Evolutionary conservation across 2,888 invertebrate species (phyloP), one percentile per base, ranked within the genome.

Genomic region (Tipula lateralis): DNA sequence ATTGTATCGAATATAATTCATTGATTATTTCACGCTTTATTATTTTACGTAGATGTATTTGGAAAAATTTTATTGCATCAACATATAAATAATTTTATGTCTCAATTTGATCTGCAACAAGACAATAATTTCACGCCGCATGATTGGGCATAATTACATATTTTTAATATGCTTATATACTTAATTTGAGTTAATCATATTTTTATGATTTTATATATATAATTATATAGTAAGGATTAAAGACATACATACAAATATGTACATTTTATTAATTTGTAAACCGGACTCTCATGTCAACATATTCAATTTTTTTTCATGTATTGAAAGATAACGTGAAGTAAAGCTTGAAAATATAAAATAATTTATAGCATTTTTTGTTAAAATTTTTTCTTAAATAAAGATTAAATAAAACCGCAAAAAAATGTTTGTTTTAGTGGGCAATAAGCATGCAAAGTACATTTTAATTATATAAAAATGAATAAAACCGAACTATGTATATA

Each of bases 371-470:
- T 66, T 24, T 66, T 24, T 66, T 66, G 3, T 44, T 44, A 6
- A 44, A 44, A 24, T 66, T 66, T 66, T 66, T 24, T 12, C 12
- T 66, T 24, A 66, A 24, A 66, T 24, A 12, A 66, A 66, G 66
- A 66, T 66, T 66, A 66, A 66, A 66, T 66, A 24, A 44, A 66
- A 66, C 66, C 66, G 66, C 66, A 66, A 66, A 66, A 66, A 24
- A 19, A 66, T 9, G 24, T 24, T 24, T 66, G 7, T 66, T 66
- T 66, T 66, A 66, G 66, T 66, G 66, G 66, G 66, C 66, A 66
- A 24, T 66, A 66, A 66, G 66, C 66, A 66, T 66, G 66, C 66
- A 66, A 66, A 66, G 66, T 66, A 66, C 66, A 66, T 66, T 66
- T 66, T 66, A 66, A 66, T 66, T 66, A 66, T 24, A 66, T 24